phyloP scores from a whole-genome alignment of 2,113 vertebrate genomes.

The Ursus arctos region DNA sequence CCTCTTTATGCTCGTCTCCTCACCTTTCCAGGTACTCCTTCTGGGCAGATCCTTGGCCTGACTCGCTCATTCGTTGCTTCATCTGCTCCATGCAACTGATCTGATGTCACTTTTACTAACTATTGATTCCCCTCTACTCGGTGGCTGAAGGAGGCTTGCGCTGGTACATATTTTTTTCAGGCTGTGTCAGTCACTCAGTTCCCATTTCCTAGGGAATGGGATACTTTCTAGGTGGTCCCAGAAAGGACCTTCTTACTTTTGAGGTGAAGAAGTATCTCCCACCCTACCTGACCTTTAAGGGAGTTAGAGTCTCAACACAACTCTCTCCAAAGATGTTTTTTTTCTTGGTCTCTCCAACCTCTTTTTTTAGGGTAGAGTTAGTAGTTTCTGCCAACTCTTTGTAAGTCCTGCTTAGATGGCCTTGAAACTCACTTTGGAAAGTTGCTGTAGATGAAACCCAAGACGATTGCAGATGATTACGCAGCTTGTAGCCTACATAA shows the following conservation, averaged over 20 bases:
- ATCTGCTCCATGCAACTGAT: neutral
- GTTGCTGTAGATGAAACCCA: neutral
- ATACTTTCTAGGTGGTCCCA: neutral
- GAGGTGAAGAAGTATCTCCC: neutral
- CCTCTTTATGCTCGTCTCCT: neutral
- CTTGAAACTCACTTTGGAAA: slow-evolving; percentile 22
- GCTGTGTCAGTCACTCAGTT: neutral
- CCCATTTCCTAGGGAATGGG: neutral
- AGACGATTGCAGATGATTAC: neutral
- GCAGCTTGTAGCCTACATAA: neutral
- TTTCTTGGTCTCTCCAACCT: neutral
- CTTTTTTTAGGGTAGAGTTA: neutral
- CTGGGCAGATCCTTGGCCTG: neutral
- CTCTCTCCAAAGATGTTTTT: neutral
- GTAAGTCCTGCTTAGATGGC: neutral
- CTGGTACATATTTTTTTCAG: neutral
- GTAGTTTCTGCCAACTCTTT: neutral
- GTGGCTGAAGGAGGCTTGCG: neutral
- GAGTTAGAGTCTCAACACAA: neutral
- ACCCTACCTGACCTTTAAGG: neutral
- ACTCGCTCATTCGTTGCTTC: neutral
- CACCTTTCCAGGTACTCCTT: neutral
- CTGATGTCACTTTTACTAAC: neutral
- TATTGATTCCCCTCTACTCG: neutral
- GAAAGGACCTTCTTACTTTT: neutral